Conservation (phyloP, 2,888 invertebrate genomes). For the Drosophila niveifrons region DNA sequence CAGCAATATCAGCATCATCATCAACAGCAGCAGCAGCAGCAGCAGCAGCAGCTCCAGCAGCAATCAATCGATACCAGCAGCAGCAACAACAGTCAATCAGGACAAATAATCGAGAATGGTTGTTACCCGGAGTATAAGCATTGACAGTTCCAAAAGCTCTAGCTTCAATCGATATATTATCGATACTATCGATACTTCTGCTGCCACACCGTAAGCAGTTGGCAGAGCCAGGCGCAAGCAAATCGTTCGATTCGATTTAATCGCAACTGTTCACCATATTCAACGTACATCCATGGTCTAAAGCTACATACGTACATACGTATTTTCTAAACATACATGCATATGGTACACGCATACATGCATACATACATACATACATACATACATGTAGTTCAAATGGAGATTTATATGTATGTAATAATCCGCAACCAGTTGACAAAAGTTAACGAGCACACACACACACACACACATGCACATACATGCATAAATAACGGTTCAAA, state of each 20-base stretch:
- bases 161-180: slow-evolving; percentile 14
- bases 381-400: slow-evolving; percentile 25
- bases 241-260: slow-evolving; percentile 21
- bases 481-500: slow-evolving; percentile 22
- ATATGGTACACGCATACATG: slow-evolving; percentile 11
- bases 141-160: slow-evolving; percentile 86
- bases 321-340: background rate
- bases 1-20: slow-evolving; percentile 68
- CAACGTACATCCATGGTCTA: slow-evolving; percentile 4
- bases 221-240: slow-evolving; percentile 36
- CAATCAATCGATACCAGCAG: slow-evolving; percentile 85
- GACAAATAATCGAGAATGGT: slow-evolving; percentile 87
- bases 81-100: slow-evolving; percentile 85
- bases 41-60: slow-evolving; percentile 80
- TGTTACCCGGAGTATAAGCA: slow-evolving; percentile 92
- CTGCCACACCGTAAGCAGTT: background rate
- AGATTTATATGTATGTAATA: slow-evolving; percentile 44
- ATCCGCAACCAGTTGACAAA: slow-evolving; percentile 19
- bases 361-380: slow-evolving; percentile 31
- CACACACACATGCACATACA: slow-evolving; percentile 20
- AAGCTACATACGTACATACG: slow-evolving; percentile 5
- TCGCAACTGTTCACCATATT: slow-evolving; percentile 29
- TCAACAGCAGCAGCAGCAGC: slow-evolving; percentile 70
- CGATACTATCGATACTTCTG: too few species aligned
- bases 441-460: slow-evolving; percentile 43